Evolutionary conservation across 37 sponge, comb jelly and placozoan genomes (phyloP).

Genomic region (Beroe ovata): DNA sequence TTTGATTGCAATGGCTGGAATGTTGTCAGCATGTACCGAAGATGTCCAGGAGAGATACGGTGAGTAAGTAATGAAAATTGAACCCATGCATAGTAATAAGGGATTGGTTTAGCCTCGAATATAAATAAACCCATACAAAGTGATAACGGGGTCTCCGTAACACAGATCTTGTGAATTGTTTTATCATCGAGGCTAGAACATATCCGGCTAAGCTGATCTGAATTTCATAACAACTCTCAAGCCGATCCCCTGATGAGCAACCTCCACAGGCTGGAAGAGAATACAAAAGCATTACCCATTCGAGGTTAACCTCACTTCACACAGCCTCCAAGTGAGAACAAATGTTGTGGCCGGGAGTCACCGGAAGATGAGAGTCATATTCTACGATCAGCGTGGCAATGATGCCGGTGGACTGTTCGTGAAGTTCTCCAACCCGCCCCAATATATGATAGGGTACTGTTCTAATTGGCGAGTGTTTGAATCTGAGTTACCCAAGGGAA

Average conservation of each 20-base stretch:
- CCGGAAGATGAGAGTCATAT: not conserved
- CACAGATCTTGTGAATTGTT: no score
- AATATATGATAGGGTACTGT: not conserved
- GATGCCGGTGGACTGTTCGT: constrained; percentile 5
- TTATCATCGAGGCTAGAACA: no score
- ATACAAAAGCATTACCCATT: not conserved
- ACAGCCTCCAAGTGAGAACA: constrained; percentile 13
- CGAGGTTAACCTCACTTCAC: not conserved
- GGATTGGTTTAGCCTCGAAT: no score
- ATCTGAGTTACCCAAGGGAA: not conserved
- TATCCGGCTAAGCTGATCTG: no score
- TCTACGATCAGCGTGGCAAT: not conserved
- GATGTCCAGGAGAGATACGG: not conserved
- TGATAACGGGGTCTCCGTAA: no score
- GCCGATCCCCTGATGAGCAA: no score
- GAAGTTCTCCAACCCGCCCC: not conserved
- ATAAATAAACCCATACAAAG: no score
- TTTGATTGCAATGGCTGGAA: no score
- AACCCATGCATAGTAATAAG: no score
- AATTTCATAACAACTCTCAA: no score
- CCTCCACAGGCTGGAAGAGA: not conserved
- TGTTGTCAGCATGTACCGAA: not conserved
- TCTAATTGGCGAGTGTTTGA: not conserved
- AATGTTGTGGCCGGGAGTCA: not conserved
- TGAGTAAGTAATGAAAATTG: not conserved